Conservation (phyloP, 1,140 invertebrate species). For the Bombyx mori region ASM3026992v2 NC_085117.1:7374501-7375000, state of each 20-base stretch:
- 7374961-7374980: neutral
- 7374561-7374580: too few relatives aligned
- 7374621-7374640: too few relatives aligned
- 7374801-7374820: conserved; percentile 77
- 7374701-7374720: too few relatives aligned
- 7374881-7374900: conserved; percentile 86
- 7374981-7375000: too few relatives aligned
- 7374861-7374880: conserved; percentile 81
- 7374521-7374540: too few relatives aligned
- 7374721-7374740: neutral
- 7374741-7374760: conserved; percentile 73
- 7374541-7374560: too few relatives aligned
- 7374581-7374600: too few relatives aligned
- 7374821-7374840: conserved; percentile 77
- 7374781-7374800: conserved; percentile 77
- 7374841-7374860: conserved; percentile 73
- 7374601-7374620: too few relatives aligned
- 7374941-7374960: neutral
- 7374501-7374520: too few relatives aligned
- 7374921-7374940: neutral
- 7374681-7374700: too few relatives aligned
- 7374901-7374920: conserved; percentile 90
- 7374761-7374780: conserved; percentile 80
- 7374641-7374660: too few relatives aligned
- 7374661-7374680: neutral